A percentile compares a stretch with the other conserved stretches of the same genome.
Evolutionary conservation across 2,888 invertebrate genomes (phyloP).

Genomic region (Laothoe populi): DNA sequence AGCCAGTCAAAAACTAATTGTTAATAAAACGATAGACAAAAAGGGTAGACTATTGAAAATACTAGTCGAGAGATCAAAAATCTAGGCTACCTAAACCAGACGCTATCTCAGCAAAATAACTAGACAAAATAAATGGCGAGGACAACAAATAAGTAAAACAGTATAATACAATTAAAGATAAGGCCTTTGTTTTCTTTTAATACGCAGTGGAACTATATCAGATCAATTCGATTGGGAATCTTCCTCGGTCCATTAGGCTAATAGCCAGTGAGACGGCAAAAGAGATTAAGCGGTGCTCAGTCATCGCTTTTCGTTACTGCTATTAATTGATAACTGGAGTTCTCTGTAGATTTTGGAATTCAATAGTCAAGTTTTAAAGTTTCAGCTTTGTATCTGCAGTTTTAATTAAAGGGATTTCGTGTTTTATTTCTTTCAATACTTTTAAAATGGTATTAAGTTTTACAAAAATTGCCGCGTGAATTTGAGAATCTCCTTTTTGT

Average conservation of each 20-base stretch:
- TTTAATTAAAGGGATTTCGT: slow-evolving; percentile 26
- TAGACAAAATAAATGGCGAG: not conserved
- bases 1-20: too few species aligned
- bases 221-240: slow-evolving; percentile 55
- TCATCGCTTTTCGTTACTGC: slow-evolving; percentile 68
- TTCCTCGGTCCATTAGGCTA: slow-evolving; percentile 73
- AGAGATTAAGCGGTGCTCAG: slow-evolving; percentile 72
- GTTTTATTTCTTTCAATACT: slow-evolving; percentile 1
- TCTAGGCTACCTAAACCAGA: not conserved
- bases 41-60: too few species aligned
- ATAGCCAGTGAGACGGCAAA: slow-evolving; percentile 77
- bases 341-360: slow-evolving; percentile 52
- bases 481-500: too few species aligned
- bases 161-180: slow-evolving; percentile 34
- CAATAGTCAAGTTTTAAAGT: slow-evolving; percentile 30
- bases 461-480: too few species aligned
- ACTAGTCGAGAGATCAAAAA: too few species aligned
- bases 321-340: slow-evolving; percentile 71
- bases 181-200: slow-evolving; percentile 55
- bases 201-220: slow-evolving; percentile 55
- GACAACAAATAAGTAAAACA: not conserved
- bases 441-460: too few species aligned
- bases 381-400: slow-evolving; percentile 35
- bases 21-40: too few species aligned
- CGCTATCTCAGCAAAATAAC: not conserved